Percentiles rank a stretch among this genome's conserved stretches.
These are phyloP conservation scores for Pristionchus japonicus DNA, from an alignment of 2,888 invertebrate species.

Conservation along the genomic window DNA sequence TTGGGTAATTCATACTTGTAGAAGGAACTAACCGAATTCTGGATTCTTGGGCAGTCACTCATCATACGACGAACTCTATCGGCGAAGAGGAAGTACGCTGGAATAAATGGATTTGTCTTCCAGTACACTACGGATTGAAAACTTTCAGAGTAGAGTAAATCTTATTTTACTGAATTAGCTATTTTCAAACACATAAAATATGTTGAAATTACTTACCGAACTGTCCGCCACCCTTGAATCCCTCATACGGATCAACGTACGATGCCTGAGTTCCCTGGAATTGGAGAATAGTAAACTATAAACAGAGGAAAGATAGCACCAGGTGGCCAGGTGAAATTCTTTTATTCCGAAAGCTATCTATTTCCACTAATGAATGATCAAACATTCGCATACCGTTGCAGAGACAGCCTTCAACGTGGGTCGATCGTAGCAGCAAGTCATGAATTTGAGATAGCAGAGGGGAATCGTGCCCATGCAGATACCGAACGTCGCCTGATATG, in stretches of 20 bases:
- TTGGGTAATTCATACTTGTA: not conserved
- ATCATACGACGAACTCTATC: not conserved
- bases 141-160: too few relatives aligned
- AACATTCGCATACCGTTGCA: not conserved
- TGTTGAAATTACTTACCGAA: not conserved
- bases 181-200: not conserved
- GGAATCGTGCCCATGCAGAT: not conserved
- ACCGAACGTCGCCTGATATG: not conserved
- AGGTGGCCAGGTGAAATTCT: too few relatives aligned
- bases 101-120: not conserved
- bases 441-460: not conserved
- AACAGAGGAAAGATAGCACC: too few relatives aligned
- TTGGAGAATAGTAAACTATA: not conserved
- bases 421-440: not conserved
- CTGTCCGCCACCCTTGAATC: not conserved
- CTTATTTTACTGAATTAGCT: too few relatives aligned
- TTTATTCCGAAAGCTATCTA: too few relatives aligned
- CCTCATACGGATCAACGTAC: not conserved
- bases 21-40: not conserved
- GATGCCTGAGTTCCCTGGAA: not conserved
- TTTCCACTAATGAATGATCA: too few relatives aligned
- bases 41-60: not conserved
- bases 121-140: too few relatives aligned
- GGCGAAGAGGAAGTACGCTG: not conserved
- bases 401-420: not conserved